phyloP scores from a whole-genome alignment of 2,888 invertebrate species.

The Caenorhabditis wallacei region DNA sequence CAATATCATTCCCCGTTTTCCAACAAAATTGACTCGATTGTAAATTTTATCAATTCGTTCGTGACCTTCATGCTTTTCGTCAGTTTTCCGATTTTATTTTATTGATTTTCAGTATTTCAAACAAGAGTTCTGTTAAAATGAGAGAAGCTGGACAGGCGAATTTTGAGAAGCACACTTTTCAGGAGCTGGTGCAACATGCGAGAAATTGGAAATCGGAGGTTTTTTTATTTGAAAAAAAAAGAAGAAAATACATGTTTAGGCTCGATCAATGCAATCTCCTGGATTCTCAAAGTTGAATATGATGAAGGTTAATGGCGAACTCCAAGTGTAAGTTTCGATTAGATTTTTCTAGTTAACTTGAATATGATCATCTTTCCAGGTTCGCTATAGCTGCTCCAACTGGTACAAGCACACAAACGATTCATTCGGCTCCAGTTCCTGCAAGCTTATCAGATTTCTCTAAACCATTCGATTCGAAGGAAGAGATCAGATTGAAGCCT shows the following conservation, averaged over 20 bases:
- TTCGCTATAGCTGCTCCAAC: slow-evolving; percentile 1
- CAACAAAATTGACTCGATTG: background rate
- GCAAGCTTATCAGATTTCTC: background rate
- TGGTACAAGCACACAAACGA: background rate
- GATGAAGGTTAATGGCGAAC: background rate
- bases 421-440: slow-evolving; percentile 20
- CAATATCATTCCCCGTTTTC: background rate
- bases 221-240: background rate
- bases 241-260: background rate
- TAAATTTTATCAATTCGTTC: slow-evolving; percentile 18
- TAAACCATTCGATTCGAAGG: background rate
- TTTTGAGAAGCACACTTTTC: slow-evolving; percentile 11
- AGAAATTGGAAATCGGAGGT: slow-evolving; percentile 44
- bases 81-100: slow-evolving; percentile 24
- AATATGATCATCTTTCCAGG: slow-evolving; percentile 11
- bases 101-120: slow-evolving; percentile 14
- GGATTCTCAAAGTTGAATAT: slow-evolving; percentile 34
- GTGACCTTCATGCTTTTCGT: background rate
- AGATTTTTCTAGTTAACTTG: background rate
- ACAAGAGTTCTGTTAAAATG: slow-evolving; percentile 2
- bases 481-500: slow-evolving; percentile 14
- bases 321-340: slow-evolving; percentile 1
- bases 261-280: slow-evolving; percentile 7
- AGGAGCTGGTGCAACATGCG: slow-evolving; percentile 5
- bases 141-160: slow-evolving; percentile 14